A percentile compares a stretch with the other conserved stretches of the same genome.
phyloP scores from a whole-genome alignment of 35 echinoderm and acorn worm species.

The Holothuria glaberrima region DNA sequence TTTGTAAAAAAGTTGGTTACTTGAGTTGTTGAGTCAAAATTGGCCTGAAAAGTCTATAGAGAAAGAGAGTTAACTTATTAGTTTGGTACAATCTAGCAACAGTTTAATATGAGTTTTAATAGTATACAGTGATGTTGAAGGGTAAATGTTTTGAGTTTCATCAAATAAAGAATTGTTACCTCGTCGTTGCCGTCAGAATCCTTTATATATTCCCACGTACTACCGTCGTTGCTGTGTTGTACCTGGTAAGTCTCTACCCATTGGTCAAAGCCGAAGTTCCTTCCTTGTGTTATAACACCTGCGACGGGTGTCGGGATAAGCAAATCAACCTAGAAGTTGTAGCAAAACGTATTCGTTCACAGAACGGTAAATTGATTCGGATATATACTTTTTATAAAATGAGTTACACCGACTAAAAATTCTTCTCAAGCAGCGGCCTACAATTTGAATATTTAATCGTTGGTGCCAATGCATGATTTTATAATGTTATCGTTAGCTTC shows the following conservation, averaged over 20 bases:
- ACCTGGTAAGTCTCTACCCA: conserved; percentile 31
- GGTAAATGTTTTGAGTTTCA: no score
- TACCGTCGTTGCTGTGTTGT: not conserved
- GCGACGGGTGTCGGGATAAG: not conserved
- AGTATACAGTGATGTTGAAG: no score
- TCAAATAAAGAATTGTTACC: not conserved
- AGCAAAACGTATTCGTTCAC: no score
- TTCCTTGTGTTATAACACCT: conserved; percentile 45
- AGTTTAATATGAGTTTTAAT: no score
- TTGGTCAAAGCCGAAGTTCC: not conserved
- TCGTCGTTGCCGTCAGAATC: conserved; percentile 10
- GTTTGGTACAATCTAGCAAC: no score
- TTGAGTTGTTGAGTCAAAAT: conserved; percentile 37
- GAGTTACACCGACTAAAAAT: no score
- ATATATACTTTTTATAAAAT: no score
- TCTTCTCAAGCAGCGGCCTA: no score
- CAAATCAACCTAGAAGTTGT: conserved; percentile 3
- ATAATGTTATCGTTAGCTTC: no score
- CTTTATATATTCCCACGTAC: not conserved
- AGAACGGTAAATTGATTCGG: no score
- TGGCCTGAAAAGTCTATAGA: conserved; percentile 27
- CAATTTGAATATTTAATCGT: no score
- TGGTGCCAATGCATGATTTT: no score
- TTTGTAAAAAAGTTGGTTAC: conserved; percentile 53
- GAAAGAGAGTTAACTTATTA: not conserved